A percentile compares a stretch with the other conserved stretches of the same genome.
Conservation (phyloP, 2,888 invertebrate genomes). For the Dryocosmus kuriphilus region DNA sequence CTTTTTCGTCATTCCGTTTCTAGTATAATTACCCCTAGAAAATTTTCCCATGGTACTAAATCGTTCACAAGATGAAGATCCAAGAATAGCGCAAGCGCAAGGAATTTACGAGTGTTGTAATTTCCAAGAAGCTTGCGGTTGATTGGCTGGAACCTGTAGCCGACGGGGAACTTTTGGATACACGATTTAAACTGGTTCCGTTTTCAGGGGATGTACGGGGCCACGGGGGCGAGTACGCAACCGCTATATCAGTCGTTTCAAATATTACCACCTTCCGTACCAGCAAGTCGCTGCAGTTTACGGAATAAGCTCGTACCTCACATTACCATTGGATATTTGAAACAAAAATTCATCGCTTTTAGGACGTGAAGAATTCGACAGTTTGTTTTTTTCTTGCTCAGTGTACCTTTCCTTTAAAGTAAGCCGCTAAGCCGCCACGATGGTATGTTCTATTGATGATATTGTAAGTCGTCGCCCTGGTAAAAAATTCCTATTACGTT, state of each 20-base stretch:
- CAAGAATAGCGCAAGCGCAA: constrained; percentile 40
- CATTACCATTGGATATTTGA: constrained; percentile 37
- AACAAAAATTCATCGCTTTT: constrained; percentile 5
- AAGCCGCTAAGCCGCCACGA: constrained; percentile 64
- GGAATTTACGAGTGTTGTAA: constrained; percentile 50
- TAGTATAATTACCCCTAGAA: not conserved
- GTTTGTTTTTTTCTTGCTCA: constrained; percentile 14
- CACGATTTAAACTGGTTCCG: constrained; percentile 48
- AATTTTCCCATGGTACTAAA: not conserved
- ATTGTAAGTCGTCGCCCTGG: constrained; percentile 77
- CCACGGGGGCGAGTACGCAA: constrained; percentile 64
- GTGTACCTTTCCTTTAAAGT: constrained; percentile 38
- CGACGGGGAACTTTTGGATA: constrained; percentile 49
- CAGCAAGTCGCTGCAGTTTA: constrained; percentile 63
- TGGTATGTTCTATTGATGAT: constrained; percentile 78
- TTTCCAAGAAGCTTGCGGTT: constrained; percentile 46
- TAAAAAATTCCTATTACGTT: constrained; percentile 71
- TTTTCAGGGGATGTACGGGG: constrained; percentile 41
- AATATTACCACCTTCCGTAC: constrained; percentile 71
- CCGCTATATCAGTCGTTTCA: constrained; percentile 73
- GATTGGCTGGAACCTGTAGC: constrained; percentile 53
- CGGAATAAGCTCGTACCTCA: constrained; percentile 46
- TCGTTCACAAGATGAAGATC: constrained; percentile 13
- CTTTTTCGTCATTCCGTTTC: not conserved
- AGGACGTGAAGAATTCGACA: constrained; percentile 2